Evolutionary conservation across 2,888 invertebrate species (phyloP), one percentile per base, ranked within the genome.

Genomic region (Halictus quadricinctus): DNA sequence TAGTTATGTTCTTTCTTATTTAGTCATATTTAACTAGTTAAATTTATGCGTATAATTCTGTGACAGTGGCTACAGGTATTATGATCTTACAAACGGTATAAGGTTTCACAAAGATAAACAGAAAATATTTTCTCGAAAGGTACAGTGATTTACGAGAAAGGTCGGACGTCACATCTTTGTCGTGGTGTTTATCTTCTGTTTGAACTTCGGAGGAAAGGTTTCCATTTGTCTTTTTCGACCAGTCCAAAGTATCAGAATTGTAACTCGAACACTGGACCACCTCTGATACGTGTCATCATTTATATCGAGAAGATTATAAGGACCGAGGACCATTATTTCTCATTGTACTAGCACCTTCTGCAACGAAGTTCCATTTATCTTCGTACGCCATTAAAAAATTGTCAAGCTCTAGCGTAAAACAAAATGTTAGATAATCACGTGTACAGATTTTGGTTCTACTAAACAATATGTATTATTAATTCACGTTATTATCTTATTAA

Each of bases 211-310:
- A 25, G 0, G 13, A 72, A 46, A 46, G 46, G n/a, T 72, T 50
- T 69, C 43, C 70, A 70, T 80, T 46, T 25, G 66, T 74, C 43
- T 75, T 74, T 41, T 21, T 50, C 46, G 36, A 12, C 50, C 50
- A 21, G 29, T 79, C 41, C 58, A 41, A 70, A 80, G 18, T 76
- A 70, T 46, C 29, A 8, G n/a, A 76, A 25, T 76, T 46, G 69
- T n/a, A 50, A 29, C 48, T 36, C 18, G 69, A 36, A 76, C 43
- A 48, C 8, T 36, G 36, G 36, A 66, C 46, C 48, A 46, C 46
- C 58, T 48, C 41, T 3, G 29, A 76, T 12, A 43, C 43, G 41
- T n/a, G 18, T 25, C 36, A 66, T 43, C 81, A 77, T 77, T 81
- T 72, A 72, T 66, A 76, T 81, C 25, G 15, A 10, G 36, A 21